Conservation (phyloP, 1,140 invertebrate species). For the Copidosoma floridanum region DNA sequence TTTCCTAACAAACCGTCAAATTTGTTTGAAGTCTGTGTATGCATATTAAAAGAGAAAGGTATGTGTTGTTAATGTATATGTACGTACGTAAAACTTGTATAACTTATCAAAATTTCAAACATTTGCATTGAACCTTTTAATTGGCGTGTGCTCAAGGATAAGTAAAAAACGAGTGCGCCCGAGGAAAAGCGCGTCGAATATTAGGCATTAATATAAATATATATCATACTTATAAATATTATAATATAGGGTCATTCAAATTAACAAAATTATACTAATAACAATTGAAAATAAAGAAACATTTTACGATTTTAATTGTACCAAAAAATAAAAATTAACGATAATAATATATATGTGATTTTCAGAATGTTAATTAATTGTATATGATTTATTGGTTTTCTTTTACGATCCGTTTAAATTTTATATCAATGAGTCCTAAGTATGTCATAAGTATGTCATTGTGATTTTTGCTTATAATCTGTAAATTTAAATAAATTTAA, state of each 20-base stretch:
- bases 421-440: too few relatives aligned
- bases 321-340: too few relatives aligned
- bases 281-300: not conserved
- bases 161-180: constrained; percentile 4
- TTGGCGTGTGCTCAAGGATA: constrained; percentile 7
- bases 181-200: constrained; percentile 22
- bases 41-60: constrained; percentile 19
- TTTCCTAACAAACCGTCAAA: constrained; percentile 20
- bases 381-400: too few relatives aligned
- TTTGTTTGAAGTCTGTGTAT: constrained; percentile 21
- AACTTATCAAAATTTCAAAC: constrained; percentile 15
- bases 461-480: constrained; percentile 18
- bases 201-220: constrained; percentile 18
- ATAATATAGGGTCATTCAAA: constrained; percentile 1
- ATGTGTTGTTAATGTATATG: constrained; percentile 11
- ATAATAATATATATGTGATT: too few relatives aligned
- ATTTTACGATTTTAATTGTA: too few relatives aligned
- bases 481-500: constrained; percentile 11
- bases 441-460: not conserved
- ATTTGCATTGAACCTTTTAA: constrained; percentile 3
- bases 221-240: constrained; percentile 13
- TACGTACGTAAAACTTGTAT: constrained; percentile 13
- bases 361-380: too few relatives aligned
- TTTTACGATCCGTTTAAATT: too few relatives aligned
- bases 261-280: not conserved